Base-by-base conservation (phyloP, 2,888 invertebrate genomes). In the Hyppa rectilinea region DNA sequence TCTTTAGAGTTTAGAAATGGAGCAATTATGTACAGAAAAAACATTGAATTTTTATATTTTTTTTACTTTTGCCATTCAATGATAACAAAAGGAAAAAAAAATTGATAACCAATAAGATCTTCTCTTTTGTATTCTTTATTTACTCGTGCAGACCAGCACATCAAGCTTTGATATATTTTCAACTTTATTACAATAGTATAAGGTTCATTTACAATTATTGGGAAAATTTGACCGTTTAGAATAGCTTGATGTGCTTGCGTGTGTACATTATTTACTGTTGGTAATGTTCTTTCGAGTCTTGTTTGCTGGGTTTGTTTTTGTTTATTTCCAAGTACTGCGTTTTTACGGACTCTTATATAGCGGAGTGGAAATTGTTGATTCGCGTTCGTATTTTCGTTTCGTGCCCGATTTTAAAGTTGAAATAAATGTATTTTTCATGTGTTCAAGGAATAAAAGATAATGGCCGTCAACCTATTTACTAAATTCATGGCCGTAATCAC, bases 361-460 rank as follows among this genome's bases (percentile, higher is more conserved):
- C 31, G 5, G 20, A 56, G 38, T 29, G 34, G 38, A 20, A 61
- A 69, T 50, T 52, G 45, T 69, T 69, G 29, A 60, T 49, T 55
- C 6, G 17, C 6, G 4, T 53, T 47, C 17, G n/a, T 47, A n/a
- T 71, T 47, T 53, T 10, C 0, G 14, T 55, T 47, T 56, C 9
- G 1, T 29, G 26, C 3, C 12, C 9, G n/a, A 29, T 63, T 61
- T 70, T 31, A 31, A 36, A 10, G n/a, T 50, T 43, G 4, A 36
- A 45, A 68, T 40, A 50, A n/a, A 31, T 17, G 5, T 10, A 0
- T 40, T n/a, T 64, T 53, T 9, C 2, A 23, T 14, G 29, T 17
- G 26, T 34, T 68, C n/a, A 58, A 49, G 40, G 4, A 58, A 69
- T 64, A 47, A 75, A 79, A 69, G 10, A 31, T 56, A 55, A 60